A percentile compares a stretch with the other conserved stretches of the same genome.
phyloP scores from a whole-genome alignment of 2,113 vertebrate species.

The Amazona vittata region DNA sequence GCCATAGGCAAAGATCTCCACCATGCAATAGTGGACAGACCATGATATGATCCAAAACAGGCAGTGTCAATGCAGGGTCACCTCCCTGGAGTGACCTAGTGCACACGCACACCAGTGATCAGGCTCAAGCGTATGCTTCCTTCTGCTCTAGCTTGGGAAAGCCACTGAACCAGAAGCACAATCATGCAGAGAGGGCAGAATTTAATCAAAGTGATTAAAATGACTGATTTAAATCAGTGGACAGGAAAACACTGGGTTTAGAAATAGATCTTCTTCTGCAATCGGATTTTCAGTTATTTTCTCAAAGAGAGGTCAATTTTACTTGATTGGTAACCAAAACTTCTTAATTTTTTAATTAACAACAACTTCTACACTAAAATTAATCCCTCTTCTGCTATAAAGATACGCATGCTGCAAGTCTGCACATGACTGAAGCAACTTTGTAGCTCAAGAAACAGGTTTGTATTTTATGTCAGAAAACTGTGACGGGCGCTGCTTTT shows the following conservation, averaged over 20 bases:
- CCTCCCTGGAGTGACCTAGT: background rate
- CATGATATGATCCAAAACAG: fast-evolving
- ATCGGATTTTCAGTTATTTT: background rate
- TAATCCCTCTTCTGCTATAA: background rate
- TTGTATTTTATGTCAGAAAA: background rate
- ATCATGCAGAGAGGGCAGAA: background rate
- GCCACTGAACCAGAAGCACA: background rate
- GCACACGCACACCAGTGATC: background rate
- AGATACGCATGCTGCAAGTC: background rate
- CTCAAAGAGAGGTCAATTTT: background rate
- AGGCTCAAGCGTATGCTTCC: background rate
- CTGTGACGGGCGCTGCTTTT: background rate
- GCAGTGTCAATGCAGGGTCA: background rate
- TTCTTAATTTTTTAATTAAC: background rate
- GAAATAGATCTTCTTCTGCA: background rate
- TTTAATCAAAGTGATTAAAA: background rate
- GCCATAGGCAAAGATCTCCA: background rate
- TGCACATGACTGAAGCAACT: background rate
- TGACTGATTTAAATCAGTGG: background rate
- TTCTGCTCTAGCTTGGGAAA: background rate
- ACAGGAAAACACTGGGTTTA: background rate
- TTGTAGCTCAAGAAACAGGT: background rate
- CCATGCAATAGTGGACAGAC: background rate
- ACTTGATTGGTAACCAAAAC: background rate
- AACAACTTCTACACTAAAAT: background rate